Base-by-base conservation (phyloP, 1,140 invertebrate species). In the Meteorus sp. region DNA sequence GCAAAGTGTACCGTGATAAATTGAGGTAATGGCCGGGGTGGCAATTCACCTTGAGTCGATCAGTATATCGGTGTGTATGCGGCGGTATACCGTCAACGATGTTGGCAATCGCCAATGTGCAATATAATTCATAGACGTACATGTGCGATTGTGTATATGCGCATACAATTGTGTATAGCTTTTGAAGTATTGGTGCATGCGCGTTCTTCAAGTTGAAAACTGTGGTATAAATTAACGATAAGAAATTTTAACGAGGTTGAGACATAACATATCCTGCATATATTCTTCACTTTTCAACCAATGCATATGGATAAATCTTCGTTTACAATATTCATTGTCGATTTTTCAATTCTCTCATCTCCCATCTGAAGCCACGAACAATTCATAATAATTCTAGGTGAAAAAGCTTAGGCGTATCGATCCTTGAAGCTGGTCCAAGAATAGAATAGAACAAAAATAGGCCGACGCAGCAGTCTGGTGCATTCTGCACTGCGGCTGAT, bases 341-440 rank as follows among this genome's bases (percentile, higher is more conserved):
- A 5, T 45, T 45, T 22, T 41, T n/a, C 17, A 41, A 1, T 41
- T n/a, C 15, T 41, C 39, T 22, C 6, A 13, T 39, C 17, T 9
- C 11, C 0, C n/a, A 37, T 37, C 11, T 45, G 22, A 1, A 25
- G 22, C 11, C 27, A 19, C 3, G 0, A 22, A 20, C 9, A 37
- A 37, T 52, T 13, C 17, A 17, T 6, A 19, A 52, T 37, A 35
- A 52, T 52, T 20, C 50, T 35, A 39, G 15, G 25, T n/a, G 27
- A 52, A 55, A 55, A 44, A 44, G 25, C 6, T 20, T n/a, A 13
- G 39, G 39, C 13, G 23, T 59, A 59, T 59, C 29, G 56, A 59
- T 59, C 56, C 37, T 59, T 59, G 56, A 59, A 20, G 48, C 48
- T 52, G 47, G 56, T 59, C 56, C 56, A 59, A 59, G 37, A 59